phyloP scores from a whole-genome alignment of 2,113 vertebrate species.

The Pycnonotus jocosus region DNA sequence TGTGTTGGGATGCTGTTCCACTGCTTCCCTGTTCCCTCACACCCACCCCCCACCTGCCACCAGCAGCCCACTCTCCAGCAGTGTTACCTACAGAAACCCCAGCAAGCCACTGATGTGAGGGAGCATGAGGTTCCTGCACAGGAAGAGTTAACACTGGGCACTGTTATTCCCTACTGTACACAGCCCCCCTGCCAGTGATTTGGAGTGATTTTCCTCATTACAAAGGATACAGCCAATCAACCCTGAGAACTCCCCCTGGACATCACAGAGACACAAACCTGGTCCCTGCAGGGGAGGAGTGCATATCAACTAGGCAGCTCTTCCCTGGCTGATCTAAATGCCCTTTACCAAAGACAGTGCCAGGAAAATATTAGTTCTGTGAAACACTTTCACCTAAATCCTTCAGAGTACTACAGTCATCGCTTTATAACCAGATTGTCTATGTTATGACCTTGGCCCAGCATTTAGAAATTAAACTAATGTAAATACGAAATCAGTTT shows the following conservation, averaged over 20 bases:
- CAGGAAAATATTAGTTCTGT: not conserved
- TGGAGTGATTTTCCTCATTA: not conserved
- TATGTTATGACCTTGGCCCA: too few species aligned
- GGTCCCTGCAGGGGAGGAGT: not conserved
- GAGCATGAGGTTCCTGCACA: not conserved
- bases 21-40: not conserved
- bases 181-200: not conserved
- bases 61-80: not conserved
- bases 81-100: not conserved
- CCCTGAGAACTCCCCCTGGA: not conserved
- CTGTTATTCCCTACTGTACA: not conserved
- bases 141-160: not conserved
- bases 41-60: not conserved
- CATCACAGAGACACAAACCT: not conserved
- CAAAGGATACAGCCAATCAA: not conserved
- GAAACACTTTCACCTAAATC: not conserved
- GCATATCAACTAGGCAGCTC: not conserved
- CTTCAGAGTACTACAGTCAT: not conserved
- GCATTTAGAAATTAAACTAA: not conserved
- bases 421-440: not conserved
- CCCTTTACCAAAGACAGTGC: not conserved
- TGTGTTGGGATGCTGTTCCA: not conserved
- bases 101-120: rapidly evolving
- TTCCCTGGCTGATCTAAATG: not conserved
- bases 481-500: rapidly evolving